These are phyloP conservation scores for Propsilocerus akamusi DNA, from an alignment of 1,140 invertebrate genomes.

Conservation along the genomic window DNA sequence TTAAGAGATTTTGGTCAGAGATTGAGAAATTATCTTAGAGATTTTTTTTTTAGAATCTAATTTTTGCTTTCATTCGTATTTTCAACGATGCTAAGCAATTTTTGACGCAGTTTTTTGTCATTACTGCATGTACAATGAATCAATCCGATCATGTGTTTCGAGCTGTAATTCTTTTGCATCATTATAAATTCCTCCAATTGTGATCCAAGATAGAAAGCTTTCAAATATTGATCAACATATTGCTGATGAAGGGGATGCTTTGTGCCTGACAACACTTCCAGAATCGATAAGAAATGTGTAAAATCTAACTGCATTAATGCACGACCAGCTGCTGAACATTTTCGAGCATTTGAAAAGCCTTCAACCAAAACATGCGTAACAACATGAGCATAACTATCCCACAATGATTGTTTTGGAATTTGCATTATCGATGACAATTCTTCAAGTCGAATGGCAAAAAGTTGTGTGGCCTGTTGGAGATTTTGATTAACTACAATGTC, in stretches of 20 bases:
- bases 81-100: conserved; percentile 53
- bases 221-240: conserved; percentile 88
- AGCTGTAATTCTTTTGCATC: conserved; percentile 64
- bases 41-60: not conserved
- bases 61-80: conserved; percentile 7
- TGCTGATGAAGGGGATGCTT: conserved; percentile 75
- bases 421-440: conserved; percentile 45
- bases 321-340: conserved; percentile 89
- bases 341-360: conserved; percentile 79
- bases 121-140: conserved; percentile 74
- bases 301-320: conserved; percentile 97
- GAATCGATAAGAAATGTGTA: conserved; percentile 80
- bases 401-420: conserved; percentile 54
- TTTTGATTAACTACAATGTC: not conserved
- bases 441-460: conserved; percentile 55
- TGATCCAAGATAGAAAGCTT: conserved; percentile 89
- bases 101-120: conserved; percentile 69
- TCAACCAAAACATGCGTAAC: conserved; percentile 77
- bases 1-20: too few species aligned
- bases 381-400: conserved; percentile 72
- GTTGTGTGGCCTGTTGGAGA: conserved; percentile 48
- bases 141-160: conserved; percentile 67
- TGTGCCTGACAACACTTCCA: conserved; percentile 66
- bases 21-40: not conserved
- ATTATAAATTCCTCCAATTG: conserved; percentile 73